These are phyloP conservation scores for Temnopleurus reevesii DNA, from an alignment of 53 echinoderm and acorn worm species.

Conservation along the genomic window DNA sequence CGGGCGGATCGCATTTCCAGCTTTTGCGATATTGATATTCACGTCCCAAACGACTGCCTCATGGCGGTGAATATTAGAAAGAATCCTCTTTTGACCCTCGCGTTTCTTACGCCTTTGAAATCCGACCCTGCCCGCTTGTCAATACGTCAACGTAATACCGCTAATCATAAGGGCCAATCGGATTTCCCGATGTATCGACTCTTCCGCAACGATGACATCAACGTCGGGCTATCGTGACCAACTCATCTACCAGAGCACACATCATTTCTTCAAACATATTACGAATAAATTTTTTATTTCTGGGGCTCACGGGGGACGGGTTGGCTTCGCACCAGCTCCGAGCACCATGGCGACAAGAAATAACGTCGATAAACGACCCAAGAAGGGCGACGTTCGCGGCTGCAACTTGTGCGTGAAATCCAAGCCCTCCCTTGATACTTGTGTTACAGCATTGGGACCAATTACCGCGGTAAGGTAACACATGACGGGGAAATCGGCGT, in stretches of 20 bases:
- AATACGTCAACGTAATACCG: conserved; percentile 56
- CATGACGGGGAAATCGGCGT: conserved; percentile 22
- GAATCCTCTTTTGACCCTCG: conserved; percentile 9
- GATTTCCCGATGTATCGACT: conserved; percentile 53
- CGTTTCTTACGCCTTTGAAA: conserved; percentile 45
- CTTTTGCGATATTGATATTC: conserved; percentile 61
- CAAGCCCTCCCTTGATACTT: conserved; percentile 51
- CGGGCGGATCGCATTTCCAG: conserved; percentile 43
- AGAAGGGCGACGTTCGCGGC: conserved; percentile 42
- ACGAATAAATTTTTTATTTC: conserved; percentile 46
- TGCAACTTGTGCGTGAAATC: conserved; percentile 59
- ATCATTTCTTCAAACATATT: conserved; percentile 55
- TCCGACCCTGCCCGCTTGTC: conserved; percentile 41
- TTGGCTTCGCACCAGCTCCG: conserved; percentile 43
- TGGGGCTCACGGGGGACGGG: conserved; percentile 25
- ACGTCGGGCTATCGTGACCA: background rate
- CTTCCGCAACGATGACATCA: conserved; percentile 43
- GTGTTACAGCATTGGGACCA: conserved; percentile 61
- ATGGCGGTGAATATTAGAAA: conserved; percentile 48
- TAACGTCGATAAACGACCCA: conserved; percentile 52
- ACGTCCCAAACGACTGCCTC: conserved; percentile 46
- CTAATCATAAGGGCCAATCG: conserved; percentile 56
- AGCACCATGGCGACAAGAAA: conserved; percentile 44
- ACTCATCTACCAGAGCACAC: conserved; percentile 31
- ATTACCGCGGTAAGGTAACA: conserved; percentile 48